Evolutionary conservation across 2,888 invertebrate genomes (phyloP).

Genomic region (Thereva nobilitata): DNA sequence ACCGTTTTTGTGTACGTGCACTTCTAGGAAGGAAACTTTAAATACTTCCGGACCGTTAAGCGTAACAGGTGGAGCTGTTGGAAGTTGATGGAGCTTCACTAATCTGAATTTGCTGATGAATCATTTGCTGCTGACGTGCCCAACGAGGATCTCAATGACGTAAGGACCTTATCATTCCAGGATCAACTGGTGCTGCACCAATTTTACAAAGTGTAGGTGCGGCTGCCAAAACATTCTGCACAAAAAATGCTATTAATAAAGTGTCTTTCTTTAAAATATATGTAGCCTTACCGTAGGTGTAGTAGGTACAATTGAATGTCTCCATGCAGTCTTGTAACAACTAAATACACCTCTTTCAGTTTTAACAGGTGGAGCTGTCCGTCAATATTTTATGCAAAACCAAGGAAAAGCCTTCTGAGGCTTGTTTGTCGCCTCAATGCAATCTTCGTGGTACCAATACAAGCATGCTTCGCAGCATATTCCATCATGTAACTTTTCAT

Average conservation of each 20-base stretch:
- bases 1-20: neutral
- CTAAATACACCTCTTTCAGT: constrained; percentile 17
- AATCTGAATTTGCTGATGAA: constrained; percentile 45
- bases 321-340: too few species aligned
- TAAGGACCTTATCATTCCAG: constrained; percentile 58
- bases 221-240: constrained; percentile 26
- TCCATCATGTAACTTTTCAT: too few species aligned
- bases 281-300: constrained; percentile 5
- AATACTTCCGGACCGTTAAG: too few species aligned
- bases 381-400: too few species aligned
- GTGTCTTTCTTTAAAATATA: neutral
- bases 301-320: neutral
- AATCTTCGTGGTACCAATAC: too few species aligned
- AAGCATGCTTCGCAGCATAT: too few species aligned
- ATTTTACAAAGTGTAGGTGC: constrained; percentile 47
- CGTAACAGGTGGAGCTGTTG: too few species aligned
- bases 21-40: neutral
- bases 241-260: neutral
- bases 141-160: constrained; percentile 58
- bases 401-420: too few species aligned
- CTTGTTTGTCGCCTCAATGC: too few species aligned
- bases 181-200: constrained; percentile 64
- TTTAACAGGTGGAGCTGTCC: neutral
- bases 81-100: constrained; percentile 12
- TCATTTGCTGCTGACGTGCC: constrained; percentile 55